A percentile compares a stretch with the other conserved stretches of the same genome.
Conservation (phyloP, 2,113 vertebrate species). For the Poeciliopsis prolifica region DNA sequence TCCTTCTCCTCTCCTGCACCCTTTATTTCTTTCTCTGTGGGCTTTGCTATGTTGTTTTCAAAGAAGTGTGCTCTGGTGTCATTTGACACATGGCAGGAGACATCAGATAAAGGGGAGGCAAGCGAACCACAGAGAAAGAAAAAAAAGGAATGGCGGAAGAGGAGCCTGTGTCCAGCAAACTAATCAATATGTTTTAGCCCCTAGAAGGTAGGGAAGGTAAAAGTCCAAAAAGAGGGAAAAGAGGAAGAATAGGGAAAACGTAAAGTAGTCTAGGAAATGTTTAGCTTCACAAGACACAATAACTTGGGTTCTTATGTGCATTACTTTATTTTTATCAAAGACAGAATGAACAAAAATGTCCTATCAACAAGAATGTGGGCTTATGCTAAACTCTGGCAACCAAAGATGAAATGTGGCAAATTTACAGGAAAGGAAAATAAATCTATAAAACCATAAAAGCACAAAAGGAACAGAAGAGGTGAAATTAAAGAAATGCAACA, state of each 20-base stretch:
- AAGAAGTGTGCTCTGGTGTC: slow-evolving; percentile 23
- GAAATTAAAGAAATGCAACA: too few relatives aligned
- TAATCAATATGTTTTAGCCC: slow-evolving; percentile 18
- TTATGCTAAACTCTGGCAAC: too few relatives aligned
- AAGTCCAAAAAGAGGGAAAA: neutral
- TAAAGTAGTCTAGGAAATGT: neutral
- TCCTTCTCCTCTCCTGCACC: slow-evolving; percentile 30
- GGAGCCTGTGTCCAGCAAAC: neutral
- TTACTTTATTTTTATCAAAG: too few relatives aligned
- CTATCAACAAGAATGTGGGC: too few relatives aligned
- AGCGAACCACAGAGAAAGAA: neutral
- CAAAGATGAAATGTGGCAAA: too few relatives aligned
- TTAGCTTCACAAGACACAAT: too few relatives aligned
- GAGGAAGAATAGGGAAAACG: neutral
- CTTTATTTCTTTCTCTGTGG: slow-evolving; percentile 13
- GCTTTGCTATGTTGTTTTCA: slow-evolving; percentile 27
- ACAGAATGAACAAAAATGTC: too few relatives aligned
- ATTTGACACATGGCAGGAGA: slow-evolving; percentile 25
- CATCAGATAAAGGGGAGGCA: neutral
- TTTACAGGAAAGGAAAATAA: too few relatives aligned
- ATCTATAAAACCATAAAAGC: too few relatives aligned
- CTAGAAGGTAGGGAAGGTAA: neutral
- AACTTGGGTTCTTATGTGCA: too few relatives aligned
- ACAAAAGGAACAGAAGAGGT: too few relatives aligned
- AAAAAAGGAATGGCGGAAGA: neutral